phyloP scores from a whole-genome alignment of 1,140 invertebrate species.

The Achatina immaculata region DNA sequence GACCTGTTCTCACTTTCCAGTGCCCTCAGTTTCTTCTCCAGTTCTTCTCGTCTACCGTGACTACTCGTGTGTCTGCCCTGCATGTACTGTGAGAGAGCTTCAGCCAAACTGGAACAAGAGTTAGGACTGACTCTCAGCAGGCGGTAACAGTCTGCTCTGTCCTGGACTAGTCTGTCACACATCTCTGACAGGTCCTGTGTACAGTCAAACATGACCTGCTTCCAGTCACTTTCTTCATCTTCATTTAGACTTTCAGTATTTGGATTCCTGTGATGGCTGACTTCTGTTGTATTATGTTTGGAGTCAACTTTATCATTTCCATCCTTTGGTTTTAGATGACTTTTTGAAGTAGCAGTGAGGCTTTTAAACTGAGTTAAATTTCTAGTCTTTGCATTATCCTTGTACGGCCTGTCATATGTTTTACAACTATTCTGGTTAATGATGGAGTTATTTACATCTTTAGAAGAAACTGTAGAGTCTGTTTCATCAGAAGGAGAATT shows the following conservation, averaged over 20 bases:
- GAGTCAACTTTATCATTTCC: conserved; percentile 47
- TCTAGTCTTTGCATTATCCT: conserved; percentile 31
- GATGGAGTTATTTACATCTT: too few species aligned
- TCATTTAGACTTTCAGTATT: conserved; percentile 8
- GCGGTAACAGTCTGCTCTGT: not conserved
- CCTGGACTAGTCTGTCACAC: not conserved
- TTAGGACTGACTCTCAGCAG: not conserved
- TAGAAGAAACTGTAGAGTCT: too few species aligned
- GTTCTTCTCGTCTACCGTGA: not conserved
- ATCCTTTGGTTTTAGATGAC: conserved; percentile 44
- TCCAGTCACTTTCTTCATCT: conserved; percentile 13
- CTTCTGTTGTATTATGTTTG: conserved; percentile 38
- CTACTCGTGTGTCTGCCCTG: not conserved
- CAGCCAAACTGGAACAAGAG: not conserved
- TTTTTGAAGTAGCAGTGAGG: conserved; percentile 43
- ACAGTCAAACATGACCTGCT: conserved; percentile 34
- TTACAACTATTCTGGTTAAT: too few species aligned
- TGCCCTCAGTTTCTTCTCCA: conserved; percentile 22
- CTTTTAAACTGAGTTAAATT: not conserved
- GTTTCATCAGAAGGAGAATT: too few species aligned
- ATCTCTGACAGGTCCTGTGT: not conserved
- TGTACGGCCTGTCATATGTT: too few species aligned
- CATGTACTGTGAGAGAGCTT: not conserved
- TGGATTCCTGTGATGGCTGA: conserved; percentile 5
- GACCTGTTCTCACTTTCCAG: conserved; percentile 41